These are phyloP conservation scores for Cyclophora albipunctata DNA, from an alignment of 2,888 invertebrate species.

Conservation along the genomic window DNA sequence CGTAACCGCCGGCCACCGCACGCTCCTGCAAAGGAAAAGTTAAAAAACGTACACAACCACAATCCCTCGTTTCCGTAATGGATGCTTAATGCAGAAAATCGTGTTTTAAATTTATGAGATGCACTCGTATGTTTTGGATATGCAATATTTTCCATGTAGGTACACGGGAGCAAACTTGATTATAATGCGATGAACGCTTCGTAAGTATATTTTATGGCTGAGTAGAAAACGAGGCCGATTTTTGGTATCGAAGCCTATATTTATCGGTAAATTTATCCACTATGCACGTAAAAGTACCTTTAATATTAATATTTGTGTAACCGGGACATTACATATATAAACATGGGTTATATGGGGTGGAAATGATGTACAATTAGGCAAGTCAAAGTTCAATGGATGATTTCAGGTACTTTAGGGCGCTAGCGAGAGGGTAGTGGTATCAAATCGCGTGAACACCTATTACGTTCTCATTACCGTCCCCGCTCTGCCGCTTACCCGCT, in stretches of 20 bases:
- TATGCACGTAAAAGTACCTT: no score
- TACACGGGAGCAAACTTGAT: background rate
- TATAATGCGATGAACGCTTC: no score
- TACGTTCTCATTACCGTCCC: constrained; percentile 57
- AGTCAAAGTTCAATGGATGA: no score
- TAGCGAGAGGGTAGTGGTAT: constrained; percentile 15
- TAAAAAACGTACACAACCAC: constrained; percentile 16
- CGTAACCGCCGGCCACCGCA: constrained; percentile 15
- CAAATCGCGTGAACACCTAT: constrained; percentile 52
- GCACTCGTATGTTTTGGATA: constrained; percentile 7
- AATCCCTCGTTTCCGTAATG: constrained; percentile 23
- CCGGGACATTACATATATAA: no score
- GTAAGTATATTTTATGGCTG: no score
- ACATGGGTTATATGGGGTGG: no score
- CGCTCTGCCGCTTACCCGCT: constrained; percentile 46
- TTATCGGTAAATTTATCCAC: no score
- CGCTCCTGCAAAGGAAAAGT: constrained; percentile 23
- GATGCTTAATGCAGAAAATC: constrained; percentile 26
- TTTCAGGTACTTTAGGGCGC: constrained; percentile 1
- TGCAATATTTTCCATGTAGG: constrained; percentile 3
- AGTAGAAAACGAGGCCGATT: constrained; percentile 3
- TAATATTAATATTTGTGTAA: no score
- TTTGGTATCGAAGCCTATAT: no score
- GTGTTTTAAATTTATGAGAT: constrained; percentile 11
- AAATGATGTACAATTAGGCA: no score